Evolutionary conservation across 2,797 vertebrate genomes (phyloP), one percentile per base, ranked within the genome.

Genomic region (Pseudochaenichthys georgianus): DNA sequence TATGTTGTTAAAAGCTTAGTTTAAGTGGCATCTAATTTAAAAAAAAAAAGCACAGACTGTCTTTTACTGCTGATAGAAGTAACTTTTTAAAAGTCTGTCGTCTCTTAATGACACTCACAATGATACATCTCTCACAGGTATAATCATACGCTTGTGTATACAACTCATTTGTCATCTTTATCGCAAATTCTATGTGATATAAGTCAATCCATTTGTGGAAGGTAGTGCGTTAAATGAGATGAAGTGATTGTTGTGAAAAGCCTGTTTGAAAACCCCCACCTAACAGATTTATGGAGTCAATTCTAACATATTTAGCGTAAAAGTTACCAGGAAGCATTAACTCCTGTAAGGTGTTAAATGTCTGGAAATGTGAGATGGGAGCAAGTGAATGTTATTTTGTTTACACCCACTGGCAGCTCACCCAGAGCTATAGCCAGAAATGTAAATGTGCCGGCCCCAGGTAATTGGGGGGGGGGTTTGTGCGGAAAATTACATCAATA

Each of bases 381-480:
- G 77, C 59, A 68, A 86, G 75, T 61, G 69, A 42, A 47, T 74
- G 34, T 79, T 72, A 82, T 31, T 87, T 87, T 92, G 83, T 89
- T 91, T 89, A 81, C 77, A 68, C 80, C 71, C 57, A 46, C 73
- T 90, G 78, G 78, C 85, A 90, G 80, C 74, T 62, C 78, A 72
- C 45, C 69, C 72, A 63, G 63, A 87, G 68, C 62, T 48, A 51
- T 64, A 64, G 72, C 80, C 88, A 83, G 58, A 88, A 87, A 92
- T 92, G 81, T 89, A 93, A 93, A 92, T 92, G 76, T 89, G 43
- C 70, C 3, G 60, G 77, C 86, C 54, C 41, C 78, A 78, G 82
- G 77, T 82, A 84, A 70, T 38, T 38, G 34, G 34, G 34, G 34
- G 31, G 31, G 31, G 31, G 31, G 34, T 28, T 28, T 28, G 3